Percentiles rank a stretch among this genome's conserved stretches.
Conservation (phyloP, 2,888 invertebrate genomes). For the Idaea straminata region DNA sequence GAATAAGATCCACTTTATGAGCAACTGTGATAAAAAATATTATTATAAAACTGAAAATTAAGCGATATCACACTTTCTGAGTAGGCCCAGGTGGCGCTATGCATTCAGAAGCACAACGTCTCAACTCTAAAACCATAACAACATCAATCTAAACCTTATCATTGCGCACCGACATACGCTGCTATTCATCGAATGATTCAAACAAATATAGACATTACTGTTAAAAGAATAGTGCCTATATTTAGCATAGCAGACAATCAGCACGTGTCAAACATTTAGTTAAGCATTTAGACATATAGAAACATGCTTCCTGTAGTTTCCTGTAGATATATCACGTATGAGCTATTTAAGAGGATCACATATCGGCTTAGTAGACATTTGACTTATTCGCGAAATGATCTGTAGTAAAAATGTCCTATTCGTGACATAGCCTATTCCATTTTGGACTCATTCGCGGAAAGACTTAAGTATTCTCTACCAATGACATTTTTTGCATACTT, state of each 20-base stretch:
- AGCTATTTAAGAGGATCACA: slow-evolving; percentile 21
- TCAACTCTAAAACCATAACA: slow-evolving; percentile 3
- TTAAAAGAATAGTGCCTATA: slow-evolving; percentile 35
- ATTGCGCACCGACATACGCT: slow-evolving; percentile 5
- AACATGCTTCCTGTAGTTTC: slow-evolving; percentile 43
- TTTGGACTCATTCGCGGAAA: too few species aligned
- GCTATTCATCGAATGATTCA: slow-evolving; percentile 22
- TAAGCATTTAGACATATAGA: slow-evolving; percentile 19
- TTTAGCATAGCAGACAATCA: slow-evolving; percentile 21
- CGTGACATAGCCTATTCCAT: too few species aligned
- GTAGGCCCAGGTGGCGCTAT: slow-evolving; percentile 26
- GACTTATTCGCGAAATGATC: too few species aligned
- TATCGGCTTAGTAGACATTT: too few species aligned
- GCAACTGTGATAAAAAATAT: too few species aligned
- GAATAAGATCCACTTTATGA: too few species aligned
- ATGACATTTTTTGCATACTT: too few species aligned
- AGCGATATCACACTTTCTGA: slow-evolving; percentile 12
- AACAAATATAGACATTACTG: slow-evolving; percentile 34
- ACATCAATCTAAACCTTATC: slow-evolving; percentile 11
- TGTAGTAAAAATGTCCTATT: too few species aligned
- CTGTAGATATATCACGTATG: slow-evolving; percentile 58
- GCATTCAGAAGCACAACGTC: slow-evolving; percentile 16
- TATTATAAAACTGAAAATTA: background rate
- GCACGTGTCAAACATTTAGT: slow-evolving; percentile 15
- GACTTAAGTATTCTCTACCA: too few species aligned